phyloP scores from a whole-genome alignment of 2,113 vertebrate species.

The Glaucomys volans region DNA sequence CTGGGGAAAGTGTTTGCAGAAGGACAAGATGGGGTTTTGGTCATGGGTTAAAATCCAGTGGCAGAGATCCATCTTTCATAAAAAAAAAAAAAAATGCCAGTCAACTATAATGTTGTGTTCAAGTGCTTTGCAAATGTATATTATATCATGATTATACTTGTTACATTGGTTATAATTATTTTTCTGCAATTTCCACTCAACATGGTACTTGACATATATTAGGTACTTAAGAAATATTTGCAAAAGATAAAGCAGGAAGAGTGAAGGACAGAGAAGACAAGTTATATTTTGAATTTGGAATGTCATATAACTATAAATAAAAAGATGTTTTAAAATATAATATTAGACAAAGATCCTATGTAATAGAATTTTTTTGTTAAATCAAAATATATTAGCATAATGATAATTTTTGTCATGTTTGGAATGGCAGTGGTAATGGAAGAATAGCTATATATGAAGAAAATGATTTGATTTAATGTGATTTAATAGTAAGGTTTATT shows the following conservation, averaged over 20 bases:
- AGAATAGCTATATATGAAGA: slow-evolving; percentile 32
- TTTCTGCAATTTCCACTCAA: neutral
- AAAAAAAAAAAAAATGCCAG: neutral
- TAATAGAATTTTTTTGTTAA: neutral
- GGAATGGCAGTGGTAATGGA: slow-evolving; percentile 26
- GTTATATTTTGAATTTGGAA: neutral
- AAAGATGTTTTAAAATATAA: slow-evolving; percentile 5
- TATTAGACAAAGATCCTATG: neutral
- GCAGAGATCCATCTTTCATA: neutral
- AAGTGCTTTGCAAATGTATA: neutral
- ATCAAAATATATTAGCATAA: slow-evolving; percentile 43
- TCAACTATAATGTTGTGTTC: neutral
- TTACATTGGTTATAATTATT: neutral
- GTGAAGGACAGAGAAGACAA: neutral
- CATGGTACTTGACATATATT: neutral
- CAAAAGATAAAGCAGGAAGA: neutral
- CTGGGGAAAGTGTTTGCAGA: neutral
- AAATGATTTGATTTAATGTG: neutral
- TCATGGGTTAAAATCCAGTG: neutral
- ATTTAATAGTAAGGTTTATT: neutral
- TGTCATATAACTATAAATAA: neutral
- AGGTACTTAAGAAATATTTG: neutral
- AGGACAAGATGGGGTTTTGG: neutral
- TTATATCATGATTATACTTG: neutral
- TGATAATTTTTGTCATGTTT: neutral